phyloP scores from a whole-genome alignment of 2,888 invertebrate species.

The Phrixothrix hirtus region DNA sequence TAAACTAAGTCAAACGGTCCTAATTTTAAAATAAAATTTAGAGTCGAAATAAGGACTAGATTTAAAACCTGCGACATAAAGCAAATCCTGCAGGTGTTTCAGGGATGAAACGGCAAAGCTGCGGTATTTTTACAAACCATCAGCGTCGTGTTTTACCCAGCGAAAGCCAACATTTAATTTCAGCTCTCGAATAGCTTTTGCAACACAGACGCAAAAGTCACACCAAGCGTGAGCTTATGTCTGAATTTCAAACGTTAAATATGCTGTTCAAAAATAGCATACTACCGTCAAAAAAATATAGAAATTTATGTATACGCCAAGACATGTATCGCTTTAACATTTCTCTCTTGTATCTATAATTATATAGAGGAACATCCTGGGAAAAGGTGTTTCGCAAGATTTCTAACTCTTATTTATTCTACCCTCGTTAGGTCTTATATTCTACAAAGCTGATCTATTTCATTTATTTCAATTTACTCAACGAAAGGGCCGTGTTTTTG shows the following conservation, averaged over 20 bases:
- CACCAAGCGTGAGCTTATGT: slow-evolving; percentile 12
- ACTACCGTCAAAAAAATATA: background rate
- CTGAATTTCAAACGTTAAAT: slow-evolving; percentile 11
- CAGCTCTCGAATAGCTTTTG: slow-evolving; percentile 24
- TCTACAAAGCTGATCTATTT: slow-evolving; percentile 10
- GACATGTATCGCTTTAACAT: slow-evolving; percentile 2
- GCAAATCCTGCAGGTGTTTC: slow-evolving; percentile 22
- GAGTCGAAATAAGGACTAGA: too few relatives aligned
- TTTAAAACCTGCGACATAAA: slow-evolving; percentile 16
- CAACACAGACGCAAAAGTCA: slow-evolving; percentile 15
- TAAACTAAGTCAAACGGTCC: too few relatives aligned
- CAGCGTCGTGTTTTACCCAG: slow-evolving; percentile 26
- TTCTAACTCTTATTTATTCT: slow-evolving; percentile 9
- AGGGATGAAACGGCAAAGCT: slow-evolving; percentile 20
- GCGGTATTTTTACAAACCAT: slow-evolving; percentile 33
- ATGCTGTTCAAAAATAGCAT: slow-evolving; percentile 16
- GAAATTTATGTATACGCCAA: slow-evolving; percentile 1
- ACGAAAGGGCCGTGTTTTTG: background rate
- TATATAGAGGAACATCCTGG: background rate
- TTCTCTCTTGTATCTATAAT: slow-evolving; percentile 1
- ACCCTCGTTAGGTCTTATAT: slow-evolving; percentile 7
- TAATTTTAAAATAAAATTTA: too few relatives aligned
- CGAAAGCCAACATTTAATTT: slow-evolving; percentile 30
- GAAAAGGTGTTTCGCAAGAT: background rate
- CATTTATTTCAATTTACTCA: slow-evolving; percentile 13